Conservation (phyloP, 2,113 vertebrate genomes). For the Heteronetta atricapilla region DNA sequence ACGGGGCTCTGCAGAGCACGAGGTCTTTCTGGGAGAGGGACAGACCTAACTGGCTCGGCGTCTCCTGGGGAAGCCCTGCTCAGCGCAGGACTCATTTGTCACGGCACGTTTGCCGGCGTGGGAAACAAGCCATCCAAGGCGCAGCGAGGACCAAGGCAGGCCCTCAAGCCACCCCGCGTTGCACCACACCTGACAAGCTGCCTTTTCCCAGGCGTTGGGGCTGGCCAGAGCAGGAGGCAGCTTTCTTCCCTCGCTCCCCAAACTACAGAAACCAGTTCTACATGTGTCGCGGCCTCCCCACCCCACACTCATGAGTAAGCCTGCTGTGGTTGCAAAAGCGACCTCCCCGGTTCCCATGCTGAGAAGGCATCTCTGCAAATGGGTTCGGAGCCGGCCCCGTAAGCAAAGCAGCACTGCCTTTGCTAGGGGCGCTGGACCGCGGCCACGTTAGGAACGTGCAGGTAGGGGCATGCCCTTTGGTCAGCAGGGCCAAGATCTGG, state of each 20-base stretch:
- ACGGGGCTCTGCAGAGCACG: neutral
- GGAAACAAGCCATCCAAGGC: neutral
- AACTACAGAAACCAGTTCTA: slow-evolving; percentile 8
- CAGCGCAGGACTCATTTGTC: neutral
- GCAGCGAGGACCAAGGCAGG: neutral
- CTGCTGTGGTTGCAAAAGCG: neutral
- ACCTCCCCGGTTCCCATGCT: neutral
- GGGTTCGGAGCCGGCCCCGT: neutral
- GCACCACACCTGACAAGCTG: neutral
- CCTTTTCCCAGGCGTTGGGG: neutral
- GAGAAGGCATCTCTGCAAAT: neutral
- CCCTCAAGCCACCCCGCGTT: neutral
- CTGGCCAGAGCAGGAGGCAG: neutral
- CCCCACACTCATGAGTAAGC: neutral
- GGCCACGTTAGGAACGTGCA: accelerated
- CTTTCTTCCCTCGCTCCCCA: neutral
- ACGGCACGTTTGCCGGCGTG: accelerated
- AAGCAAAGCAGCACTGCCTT: neutral
- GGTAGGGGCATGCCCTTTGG: neutral
- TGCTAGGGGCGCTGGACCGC: neutral
- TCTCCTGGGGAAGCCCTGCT: neutral
- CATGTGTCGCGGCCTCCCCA: neutral
- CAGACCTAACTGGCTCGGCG: neutral
- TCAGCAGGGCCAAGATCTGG: neutral
- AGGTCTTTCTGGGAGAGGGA: neutral